Evolutionary conservation across 2,113 vertebrate species (phyloP).

Genomic region (Peromyscus californicus): DNA sequence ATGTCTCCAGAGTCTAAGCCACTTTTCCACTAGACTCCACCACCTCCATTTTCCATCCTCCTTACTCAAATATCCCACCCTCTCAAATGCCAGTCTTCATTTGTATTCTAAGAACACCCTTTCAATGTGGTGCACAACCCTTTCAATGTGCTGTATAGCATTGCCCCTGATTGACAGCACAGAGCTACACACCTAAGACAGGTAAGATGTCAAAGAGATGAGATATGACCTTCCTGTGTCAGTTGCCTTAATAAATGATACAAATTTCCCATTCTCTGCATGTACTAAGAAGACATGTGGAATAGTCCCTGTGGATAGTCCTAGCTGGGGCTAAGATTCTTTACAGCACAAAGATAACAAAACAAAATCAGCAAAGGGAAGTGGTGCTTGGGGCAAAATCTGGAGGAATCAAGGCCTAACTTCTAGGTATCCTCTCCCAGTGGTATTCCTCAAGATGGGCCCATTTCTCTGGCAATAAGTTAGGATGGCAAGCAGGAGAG

Average conservation of each 20-base stretch:
- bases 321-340: background rate
- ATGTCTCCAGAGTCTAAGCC: background rate
- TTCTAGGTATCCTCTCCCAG: background rate
- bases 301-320: background rate
- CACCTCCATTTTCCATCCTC: background rate
- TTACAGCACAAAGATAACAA: background rate
- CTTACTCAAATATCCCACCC: background rate
- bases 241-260: background rate
- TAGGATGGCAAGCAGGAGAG: background rate
- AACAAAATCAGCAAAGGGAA: constrained; percentile 10
- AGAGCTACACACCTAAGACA: background rate
- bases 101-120: background rate
- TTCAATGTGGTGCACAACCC: too few relatives aligned
- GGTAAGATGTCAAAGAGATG: background rate
- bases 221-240: background rate
- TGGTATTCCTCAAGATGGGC: background rate
- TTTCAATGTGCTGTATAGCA: background rate
- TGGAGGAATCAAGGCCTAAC: background rate
- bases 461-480: background rate
- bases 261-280: background rate
- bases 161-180: background rate
- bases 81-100: background rate
- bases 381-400: background rate
- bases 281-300: background rate
- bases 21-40: background rate